Base-by-base conservation (phyloP, 2,113 vertebrate genomes). In the Brachionichthys hirsutus region DNA sequence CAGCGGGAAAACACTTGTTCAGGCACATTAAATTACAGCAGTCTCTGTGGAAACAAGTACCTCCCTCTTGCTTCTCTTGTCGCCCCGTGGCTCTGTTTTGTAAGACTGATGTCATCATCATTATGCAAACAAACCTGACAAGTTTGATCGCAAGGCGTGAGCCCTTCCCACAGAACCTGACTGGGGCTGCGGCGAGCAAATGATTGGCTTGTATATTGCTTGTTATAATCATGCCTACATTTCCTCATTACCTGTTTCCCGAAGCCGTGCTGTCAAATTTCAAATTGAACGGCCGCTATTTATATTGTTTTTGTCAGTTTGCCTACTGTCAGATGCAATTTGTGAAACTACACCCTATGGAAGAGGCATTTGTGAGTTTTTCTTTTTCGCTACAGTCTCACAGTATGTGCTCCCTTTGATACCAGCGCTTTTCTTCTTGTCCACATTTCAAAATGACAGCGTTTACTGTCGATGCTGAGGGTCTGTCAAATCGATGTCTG, bases 91-190 rank as follows among this genome's bases (percentile, higher is more conserved):
- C 66, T 62, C 63, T 70, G 59, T 70, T 68, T 76, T 76, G 70
- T 67, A 65, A 77, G 41, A 54, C 69, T 78, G 75, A 80, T 84
- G 79, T 80, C 80, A 83, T 72, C 46, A 14, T 67, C 70, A 72
- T 72, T 75, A 82, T 83, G 73, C 76, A 80, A 85, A 85, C 71
- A 52, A 42, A 75, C 46, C 70, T 66, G 67, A 75, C 67, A 65
- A 38, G 61, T 81, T 59, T 68, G 48, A 73, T 69, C 36, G 10
- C 20, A 50, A n/a, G 2, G 24, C 20, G 9, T 66, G 67, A 68
- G 57, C 48, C 71, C 67, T 73, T 62, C 55, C 49, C 46, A 46
- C 54, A 34, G 49, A 66, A 79, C 78, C 67, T 73, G 61, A 73
- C 67, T 77, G 13, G 50, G 15, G 46, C 51, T 47, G 22, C 52